phyloP scores from a whole-genome alignment of 2,113 vertebrate genomes.

The Peromyscus californicus region DNA sequence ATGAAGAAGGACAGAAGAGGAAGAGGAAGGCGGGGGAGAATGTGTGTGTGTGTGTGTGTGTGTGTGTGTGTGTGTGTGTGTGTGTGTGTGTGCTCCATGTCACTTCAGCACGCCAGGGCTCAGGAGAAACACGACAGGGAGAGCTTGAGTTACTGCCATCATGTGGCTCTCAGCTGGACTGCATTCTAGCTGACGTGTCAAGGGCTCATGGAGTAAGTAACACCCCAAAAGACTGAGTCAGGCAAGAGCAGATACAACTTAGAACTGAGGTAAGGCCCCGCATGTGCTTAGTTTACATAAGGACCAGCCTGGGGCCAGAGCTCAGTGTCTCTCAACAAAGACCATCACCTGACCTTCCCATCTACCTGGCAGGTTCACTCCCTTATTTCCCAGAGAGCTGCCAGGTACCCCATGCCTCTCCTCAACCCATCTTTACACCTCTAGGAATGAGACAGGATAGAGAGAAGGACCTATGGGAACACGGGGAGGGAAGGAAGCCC shows the following conservation, averaged over 20 bases:
- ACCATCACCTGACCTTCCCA: background rate
- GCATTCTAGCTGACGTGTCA: background rate
- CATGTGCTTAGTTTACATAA: background rate
- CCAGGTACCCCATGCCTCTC: background rate
- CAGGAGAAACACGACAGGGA: background rate
- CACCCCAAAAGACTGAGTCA: background rate
- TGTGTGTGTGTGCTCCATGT: too few species aligned
- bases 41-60: too few species aligned
- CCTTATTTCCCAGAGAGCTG: background rate
- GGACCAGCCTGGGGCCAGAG: rapidly evolving
- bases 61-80: too few species aligned
- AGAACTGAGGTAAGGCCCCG: background rate
- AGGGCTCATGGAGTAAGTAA: background rate
- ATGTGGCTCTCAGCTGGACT: background rate
- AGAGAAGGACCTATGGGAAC: background rate
- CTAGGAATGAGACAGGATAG: background rate
- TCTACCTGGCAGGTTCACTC: background rate
- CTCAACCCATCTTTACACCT: background rate
- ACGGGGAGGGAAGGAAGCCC: background rate
- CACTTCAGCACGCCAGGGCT: background rate
- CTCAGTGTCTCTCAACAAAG: background rate
- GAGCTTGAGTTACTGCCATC: background rate
- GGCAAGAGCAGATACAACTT: background rate
- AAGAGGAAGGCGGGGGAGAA: rapidly evolving
- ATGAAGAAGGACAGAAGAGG: background rate